These are phyloP conservation scores for Sternarchorhynchus goeldii DNA, from an alignment of 2,797 vertebrate genomes.

Conservation along the genomic window DNA sequence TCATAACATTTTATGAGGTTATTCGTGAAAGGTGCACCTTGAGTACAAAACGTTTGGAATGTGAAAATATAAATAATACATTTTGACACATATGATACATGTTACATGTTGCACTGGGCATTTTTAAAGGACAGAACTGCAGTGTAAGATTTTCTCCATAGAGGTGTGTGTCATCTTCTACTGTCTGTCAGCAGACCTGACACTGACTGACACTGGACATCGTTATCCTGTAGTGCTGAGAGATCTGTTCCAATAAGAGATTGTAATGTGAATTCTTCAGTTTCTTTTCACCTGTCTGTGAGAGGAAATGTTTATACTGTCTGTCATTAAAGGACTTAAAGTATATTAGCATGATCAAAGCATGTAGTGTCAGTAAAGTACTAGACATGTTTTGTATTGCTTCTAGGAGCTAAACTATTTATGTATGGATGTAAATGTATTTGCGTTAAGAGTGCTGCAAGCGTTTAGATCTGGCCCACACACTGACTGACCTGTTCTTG, in stretches of 20 bases:
- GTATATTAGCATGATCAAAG: slow-evolving; percentile 33
- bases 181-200: slow-evolving; percentile 54
- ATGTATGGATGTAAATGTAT: too few relatives aligned
- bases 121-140: slow-evolving; percentile 28
- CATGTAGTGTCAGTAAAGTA: slow-evolving; percentile 30
- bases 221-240: slow-evolving; percentile 57
- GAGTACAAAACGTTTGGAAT: too few relatives aligned
- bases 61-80: neutral
- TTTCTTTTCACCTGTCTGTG: slow-evolving; percentile 54
- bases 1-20: neutral
- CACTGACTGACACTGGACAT: slow-evolving; percentile 41
- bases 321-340: slow-evolving; percentile 38
- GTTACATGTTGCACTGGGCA: neutral
- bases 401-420: too few relatives aligned
- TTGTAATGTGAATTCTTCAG: slow-evolving; percentile 57
- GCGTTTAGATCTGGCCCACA: too few relatives aligned
- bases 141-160: neutral
- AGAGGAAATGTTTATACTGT: slow-evolving; percentile 52
- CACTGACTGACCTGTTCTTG: slow-evolving; percentile 60
- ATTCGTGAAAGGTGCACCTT: too few relatives aligned
- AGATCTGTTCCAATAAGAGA: slow-evolving; percentile 50
- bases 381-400: too few relatives aligned
- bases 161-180: slow-evolving; percentile 27
- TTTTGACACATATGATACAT: neutral
- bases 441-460: too few relatives aligned